A percentile compares a stretch with the other conserved stretches of the same genome.
Conservation (phyloP, 2,888 invertebrate genomes). For the Aquatica leii region DNA sequence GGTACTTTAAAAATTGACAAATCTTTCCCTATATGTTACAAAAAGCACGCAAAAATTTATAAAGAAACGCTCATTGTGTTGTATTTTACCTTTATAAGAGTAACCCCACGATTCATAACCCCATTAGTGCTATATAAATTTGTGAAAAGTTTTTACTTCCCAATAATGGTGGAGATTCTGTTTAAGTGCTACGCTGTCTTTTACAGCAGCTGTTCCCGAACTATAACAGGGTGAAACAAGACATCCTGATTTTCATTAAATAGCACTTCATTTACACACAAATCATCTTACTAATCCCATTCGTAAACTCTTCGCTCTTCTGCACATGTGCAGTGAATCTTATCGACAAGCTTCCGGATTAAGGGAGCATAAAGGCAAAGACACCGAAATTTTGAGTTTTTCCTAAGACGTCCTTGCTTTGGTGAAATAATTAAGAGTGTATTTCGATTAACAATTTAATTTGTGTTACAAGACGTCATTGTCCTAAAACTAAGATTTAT, state of each 20-base stretch:
- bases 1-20: too few species aligned
- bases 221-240: constrained; percentile 82
- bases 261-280: constrained; percentile 44
- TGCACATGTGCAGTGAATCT: constrained; percentile 63
- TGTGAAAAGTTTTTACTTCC: constrained; percentile 87
- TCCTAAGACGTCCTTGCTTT: too few species aligned
- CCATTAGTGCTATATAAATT: constrained; percentile 88
- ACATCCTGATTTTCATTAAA: constrained; percentile 70
- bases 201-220: constrained; percentile 81
- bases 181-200: constrained; percentile 71
- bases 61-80: too few species aligned
- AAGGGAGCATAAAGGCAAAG: too few species aligned
- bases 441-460: too few species aligned
- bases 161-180: constrained; percentile 83
- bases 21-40: too few species aligned
- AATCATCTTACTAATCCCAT: constrained; percentile 61
- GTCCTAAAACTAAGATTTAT: too few species aligned
- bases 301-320: constrained; percentile 62
- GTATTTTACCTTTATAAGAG: constrained; percentile 78
- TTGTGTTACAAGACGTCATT: too few species aligned
- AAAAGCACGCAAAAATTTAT: too few species aligned
- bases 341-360: not conserved
- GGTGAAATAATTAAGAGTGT: too few species aligned
- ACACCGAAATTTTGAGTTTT: too few species aligned
- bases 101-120: constrained; percentile 90